These are phyloP conservation scores for Caenorhabditis afra DNA, from an alignment of 2,888 invertebrate genomes.

Conservation along the genomic window DNA sequence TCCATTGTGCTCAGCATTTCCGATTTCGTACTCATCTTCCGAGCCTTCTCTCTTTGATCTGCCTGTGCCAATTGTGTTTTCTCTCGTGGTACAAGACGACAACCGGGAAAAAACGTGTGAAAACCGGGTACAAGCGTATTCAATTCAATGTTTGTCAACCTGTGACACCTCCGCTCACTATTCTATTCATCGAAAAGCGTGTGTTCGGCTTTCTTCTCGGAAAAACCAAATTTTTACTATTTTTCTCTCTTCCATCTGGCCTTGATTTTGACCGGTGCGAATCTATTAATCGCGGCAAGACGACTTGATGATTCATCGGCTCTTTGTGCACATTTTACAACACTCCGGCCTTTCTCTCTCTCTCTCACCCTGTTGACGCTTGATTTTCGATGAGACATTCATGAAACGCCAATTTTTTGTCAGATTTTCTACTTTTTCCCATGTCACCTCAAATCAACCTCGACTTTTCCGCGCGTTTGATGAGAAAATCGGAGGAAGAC, in stretches of 20 bases:
- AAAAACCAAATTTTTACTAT: constrained; percentile 10
- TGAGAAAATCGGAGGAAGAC: constrained; percentile 36
- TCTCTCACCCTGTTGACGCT: neutral
- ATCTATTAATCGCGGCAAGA: neutral
- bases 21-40: neutral
- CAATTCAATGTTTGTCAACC: constrained; percentile 47
- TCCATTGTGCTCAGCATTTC: constrained; percentile 31
- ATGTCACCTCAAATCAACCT: constrained; percentile 30
- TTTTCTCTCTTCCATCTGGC: neutral
- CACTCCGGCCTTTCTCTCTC: neutral
- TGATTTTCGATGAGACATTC: neutral
- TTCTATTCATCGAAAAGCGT: constrained; percentile 46
- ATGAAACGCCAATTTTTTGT: neutral
- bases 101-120: neutral
- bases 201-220: neutral
- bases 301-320: neutral
- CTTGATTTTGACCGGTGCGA: constrained; percentile 6
- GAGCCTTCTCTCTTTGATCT: neutral
- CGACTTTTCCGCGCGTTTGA: constrained; percentile 9
- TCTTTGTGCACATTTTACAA: neutral
- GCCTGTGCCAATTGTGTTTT: too few species aligned
- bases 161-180: constrained; percentile 24
- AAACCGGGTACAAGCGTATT: constrained; percentile 11
- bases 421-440: constrained; percentile 3
- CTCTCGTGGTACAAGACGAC: too few species aligned